These are phyloP conservation scores for Rotaria sp. DNA, from an alignment of 2,888 invertebrate species.

Conservation along the genomic window DNA sequence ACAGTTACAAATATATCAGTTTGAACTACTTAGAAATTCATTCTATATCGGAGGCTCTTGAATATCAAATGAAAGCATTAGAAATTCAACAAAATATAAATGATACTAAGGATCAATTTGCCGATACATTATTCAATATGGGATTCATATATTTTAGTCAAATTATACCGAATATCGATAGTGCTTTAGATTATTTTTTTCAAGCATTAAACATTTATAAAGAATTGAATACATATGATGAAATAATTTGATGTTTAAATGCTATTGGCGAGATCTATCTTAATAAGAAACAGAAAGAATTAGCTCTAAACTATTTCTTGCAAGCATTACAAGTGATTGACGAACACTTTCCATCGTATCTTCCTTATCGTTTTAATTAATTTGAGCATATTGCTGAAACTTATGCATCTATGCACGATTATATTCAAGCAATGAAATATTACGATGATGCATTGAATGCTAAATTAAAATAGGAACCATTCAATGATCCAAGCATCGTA, in stretches of 20 bases:
- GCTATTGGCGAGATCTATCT: not conserved
- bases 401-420: not conserved
- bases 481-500: not conserved
- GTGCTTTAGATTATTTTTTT: not conserved
- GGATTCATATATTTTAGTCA: not conserved
- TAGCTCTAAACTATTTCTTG: not conserved
- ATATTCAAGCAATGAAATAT: not conserved
- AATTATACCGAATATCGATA: not conserved
- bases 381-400: not conserved
- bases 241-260: not conserved
- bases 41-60: not conserved
- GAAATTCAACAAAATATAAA: not conserved
- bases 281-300: not conserved
- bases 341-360: not conserved
- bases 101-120: not conserved
- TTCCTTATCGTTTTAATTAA: not conserved
- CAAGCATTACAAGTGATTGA: not conserved
- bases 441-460: not conserved
- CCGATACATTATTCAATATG: not conserved
- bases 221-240: not conserved
- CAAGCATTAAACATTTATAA: not conserved
- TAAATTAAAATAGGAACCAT: not conserved
- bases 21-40: not conserved
- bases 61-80: not conserved
- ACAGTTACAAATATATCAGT: not conserved